Conservation (phyloP, 1,140 invertebrate species). For the Stegodyphus dumicola region DNA sequence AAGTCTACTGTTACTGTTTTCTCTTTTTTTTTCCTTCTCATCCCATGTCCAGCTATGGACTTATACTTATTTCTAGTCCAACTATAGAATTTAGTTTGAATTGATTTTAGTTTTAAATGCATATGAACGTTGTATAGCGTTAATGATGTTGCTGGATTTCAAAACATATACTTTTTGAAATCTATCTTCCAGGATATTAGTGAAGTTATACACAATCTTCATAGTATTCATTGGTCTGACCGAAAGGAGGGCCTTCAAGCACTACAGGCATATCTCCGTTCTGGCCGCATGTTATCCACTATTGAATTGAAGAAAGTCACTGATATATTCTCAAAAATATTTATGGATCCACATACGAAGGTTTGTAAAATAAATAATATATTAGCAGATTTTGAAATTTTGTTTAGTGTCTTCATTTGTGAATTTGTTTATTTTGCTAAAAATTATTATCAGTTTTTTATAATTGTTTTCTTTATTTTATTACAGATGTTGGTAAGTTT, state of each 20-base stretch:
- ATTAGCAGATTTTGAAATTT: neutral
- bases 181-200: constrained; percentile 78
- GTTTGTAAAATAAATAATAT: constrained; percentile 65
- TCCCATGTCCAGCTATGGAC: too few species aligned
- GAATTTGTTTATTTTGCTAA: neutral
- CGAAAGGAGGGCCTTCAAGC: constrained; percentile 90
- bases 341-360: constrained; percentile 97
- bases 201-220: constrained; percentile 88
- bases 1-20: too few species aligned
- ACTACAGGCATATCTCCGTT: constrained; percentile 79
- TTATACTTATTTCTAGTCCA: too few species aligned
- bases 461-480: constrained; percentile 10
- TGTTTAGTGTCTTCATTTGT: neutral
- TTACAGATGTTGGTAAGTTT: constrained; percentile 22
- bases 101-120: neutral
- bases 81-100: neutral
- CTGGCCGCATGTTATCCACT: constrained; percentile 76
- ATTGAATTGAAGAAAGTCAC: constrained; percentile 83
- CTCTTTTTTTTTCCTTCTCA: too few species aligned
- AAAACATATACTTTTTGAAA: neutral
- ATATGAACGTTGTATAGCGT: neutral
- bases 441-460: neutral
- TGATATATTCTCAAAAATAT: constrained; percentile 95
- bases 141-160: neutral
- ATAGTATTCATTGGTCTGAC: constrained; percentile 90